These are phyloP conservation scores for Drosophila neutralis DNA, from an alignment of 2,888 invertebrate genomes.

Conservation along the genomic window DNA sequence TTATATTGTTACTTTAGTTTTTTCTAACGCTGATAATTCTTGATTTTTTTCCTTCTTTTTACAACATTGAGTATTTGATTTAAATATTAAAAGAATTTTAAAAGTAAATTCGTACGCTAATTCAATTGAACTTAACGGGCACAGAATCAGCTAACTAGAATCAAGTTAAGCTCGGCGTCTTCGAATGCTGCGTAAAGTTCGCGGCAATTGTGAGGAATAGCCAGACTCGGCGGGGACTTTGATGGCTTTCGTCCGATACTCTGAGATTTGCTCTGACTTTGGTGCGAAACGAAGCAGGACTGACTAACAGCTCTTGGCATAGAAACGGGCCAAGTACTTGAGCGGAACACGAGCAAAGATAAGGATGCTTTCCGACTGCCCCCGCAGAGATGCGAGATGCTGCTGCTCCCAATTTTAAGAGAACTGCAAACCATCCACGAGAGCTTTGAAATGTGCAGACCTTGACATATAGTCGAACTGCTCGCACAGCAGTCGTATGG, in stretches of 20 bases:
- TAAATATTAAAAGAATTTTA: conserved; percentile 9
- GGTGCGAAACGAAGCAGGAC: conserved; percentile 66
- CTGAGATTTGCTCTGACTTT: conserved; percentile 57
- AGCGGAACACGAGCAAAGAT: conserved; percentile 37
- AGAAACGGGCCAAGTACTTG: conserved; percentile 51
- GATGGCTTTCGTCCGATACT: conserved; percentile 36
- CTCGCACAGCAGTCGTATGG: conserved; percentile 12
- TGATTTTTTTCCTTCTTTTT: neutral
- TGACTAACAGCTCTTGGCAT: conserved; percentile 41
- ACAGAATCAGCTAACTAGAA: conserved; percentile 3
- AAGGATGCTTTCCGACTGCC: conserved; percentile 43
- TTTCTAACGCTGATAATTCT: neutral
- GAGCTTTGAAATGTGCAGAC: conserved; percentile 47
- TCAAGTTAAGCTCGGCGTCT: conserved; percentile 17
- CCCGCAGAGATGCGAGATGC: conserved; percentile 39
- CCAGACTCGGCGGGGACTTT: conserved; percentile 22
- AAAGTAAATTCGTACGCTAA: conserved; percentile 13
- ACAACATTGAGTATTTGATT: neutral
- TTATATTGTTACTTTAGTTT: neutral
- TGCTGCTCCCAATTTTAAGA: conserved; percentile 51
- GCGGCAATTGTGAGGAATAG: conserved; percentile 11
- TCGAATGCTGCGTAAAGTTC: conserved; percentile 34
- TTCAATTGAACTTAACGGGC: conserved; percentile 20
- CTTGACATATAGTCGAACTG: conserved; percentile 27
- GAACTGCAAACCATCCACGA: neutral